phyloP scores from a whole-genome alignment of 2,797 vertebrate genomes.

The Betta splendens region DNA sequence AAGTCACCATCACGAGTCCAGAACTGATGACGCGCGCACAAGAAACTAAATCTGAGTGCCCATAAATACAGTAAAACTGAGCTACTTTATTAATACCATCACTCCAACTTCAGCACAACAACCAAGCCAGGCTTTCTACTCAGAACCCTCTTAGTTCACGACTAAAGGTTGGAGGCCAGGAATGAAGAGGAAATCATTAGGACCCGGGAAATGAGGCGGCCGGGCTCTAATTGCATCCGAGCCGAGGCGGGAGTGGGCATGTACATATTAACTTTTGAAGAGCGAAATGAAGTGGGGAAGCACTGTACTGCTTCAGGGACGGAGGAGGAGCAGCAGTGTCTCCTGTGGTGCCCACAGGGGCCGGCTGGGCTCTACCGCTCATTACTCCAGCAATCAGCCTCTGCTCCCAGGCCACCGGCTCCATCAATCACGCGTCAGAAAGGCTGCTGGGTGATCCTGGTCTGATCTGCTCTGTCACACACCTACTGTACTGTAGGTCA shows the following conservation, averaged over 20 bases:
- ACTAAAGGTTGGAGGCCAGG: slow-evolving; percentile 20
- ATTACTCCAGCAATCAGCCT: slow-evolving; percentile 65
- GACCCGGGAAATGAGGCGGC: slow-evolving; percentile 28
- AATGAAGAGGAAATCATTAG: slow-evolving; percentile 51
- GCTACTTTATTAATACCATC: slow-evolving; percentile 10
- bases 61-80: neutral
- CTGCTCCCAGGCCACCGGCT: slow-evolving; percentile 29
- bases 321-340: slow-evolving; percentile 19
- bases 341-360: slow-evolving; percentile 39
- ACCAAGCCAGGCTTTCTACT: too few species aligned
- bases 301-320: slow-evolving; percentile 13
- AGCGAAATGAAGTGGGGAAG: slow-evolving; percentile 54
- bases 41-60: neutral
- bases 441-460: slow-evolving; percentile 14
- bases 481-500: too few species aligned
- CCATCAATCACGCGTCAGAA: slow-evolving; percentile 25
- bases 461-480: slow-evolving; percentile 34
- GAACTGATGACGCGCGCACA: neutral
- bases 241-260: slow-evolving; percentile 29
- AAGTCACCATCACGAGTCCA: slow-evolving; percentile 2
- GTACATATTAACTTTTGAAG: slow-evolving; percentile 60
- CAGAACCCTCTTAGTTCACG: too few species aligned
- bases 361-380: slow-evolving; percentile 47
- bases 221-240: slow-evolving; percentile 52
- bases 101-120: neutral